These are phyloP conservation scores for Podabrus alpinus DNA, from an alignment of 2,888 invertebrate genomes.

Conservation along the genomic window DNA sequence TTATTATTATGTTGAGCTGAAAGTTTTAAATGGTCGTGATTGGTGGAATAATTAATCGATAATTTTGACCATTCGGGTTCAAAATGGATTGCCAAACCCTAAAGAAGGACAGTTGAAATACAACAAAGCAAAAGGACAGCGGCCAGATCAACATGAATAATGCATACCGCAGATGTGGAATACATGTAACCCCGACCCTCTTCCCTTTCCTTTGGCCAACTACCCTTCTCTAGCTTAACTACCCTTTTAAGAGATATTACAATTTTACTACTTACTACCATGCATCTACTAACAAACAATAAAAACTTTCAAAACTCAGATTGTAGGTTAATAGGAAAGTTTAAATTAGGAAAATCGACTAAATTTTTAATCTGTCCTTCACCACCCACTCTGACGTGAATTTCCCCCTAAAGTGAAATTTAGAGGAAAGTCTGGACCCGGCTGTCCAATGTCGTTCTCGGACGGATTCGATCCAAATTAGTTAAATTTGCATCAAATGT, in stretches of 20 bases:
- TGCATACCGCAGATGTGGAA: constrained; percentile 58
- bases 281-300: constrained; percentile 1
- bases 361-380: neutral
- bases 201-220: constrained; percentile 34
- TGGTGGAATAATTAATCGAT: constrained; percentile 18
- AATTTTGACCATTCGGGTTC: constrained; percentile 27
- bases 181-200: constrained; percentile 51
- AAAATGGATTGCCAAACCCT: constrained; percentile 24
- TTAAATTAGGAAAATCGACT: neutral
- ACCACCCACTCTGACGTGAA: neutral
- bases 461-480: constrained; percentile 48
- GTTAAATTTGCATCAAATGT: constrained; percentile 50
- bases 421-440: constrained; percentile 30
- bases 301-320: neutral
- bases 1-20: neutral
- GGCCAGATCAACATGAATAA: constrained; percentile 57
- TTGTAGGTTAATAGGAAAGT: neutral
- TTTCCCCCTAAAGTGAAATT: constrained; percentile 19
- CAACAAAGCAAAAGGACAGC: constrained; percentile 47
- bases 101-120: constrained; percentile 25
- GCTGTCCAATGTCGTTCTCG: constrained; percentile 43
- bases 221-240: constrained; percentile 36
- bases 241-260: constrained; percentile 29
- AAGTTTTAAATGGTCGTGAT: neutral
- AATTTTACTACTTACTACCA: constrained; percentile 12